A percentile compares a stretch with the other conserved stretches of the same genome.
These are phyloP conservation scores for Drosophila tsacasi DNA, from an alignment of 1,140 invertebrate genomes.

Conservation along the genomic window DNA sequence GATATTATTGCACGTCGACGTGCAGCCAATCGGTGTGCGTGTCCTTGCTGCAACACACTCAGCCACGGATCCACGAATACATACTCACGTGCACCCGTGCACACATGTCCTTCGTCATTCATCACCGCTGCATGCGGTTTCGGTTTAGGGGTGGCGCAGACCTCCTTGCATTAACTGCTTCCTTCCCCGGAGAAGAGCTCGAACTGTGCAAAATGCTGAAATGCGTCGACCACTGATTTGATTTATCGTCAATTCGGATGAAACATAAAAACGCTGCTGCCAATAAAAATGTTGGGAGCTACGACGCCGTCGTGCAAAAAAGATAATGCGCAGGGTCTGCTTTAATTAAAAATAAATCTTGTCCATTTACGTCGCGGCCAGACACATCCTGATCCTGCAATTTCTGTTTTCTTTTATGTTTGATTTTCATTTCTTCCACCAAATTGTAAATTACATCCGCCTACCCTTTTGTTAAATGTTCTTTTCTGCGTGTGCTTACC, in stretches of 20 bases:
- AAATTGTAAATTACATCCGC: slow-evolving; percentile 83
- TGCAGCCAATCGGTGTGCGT: slow-evolving; percentile 78
- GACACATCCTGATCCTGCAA: slow-evolving; percentile 61
- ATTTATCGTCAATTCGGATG: slow-evolving; percentile 75
- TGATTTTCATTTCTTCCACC: slow-evolving; percentile 57
- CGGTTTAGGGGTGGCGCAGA: slow-evolving; percentile 71
- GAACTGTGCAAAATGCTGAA: slow-evolving; percentile 54
- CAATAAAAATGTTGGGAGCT: slow-evolving; percentile 66
- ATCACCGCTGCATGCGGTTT: slow-evolving; percentile 69
- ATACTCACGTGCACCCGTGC: slow-evolving; percentile 11
- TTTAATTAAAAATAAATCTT: slow-evolving; percentile 84
- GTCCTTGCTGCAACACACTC: slow-evolving; percentile 41
- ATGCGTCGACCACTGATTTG: slow-evolving; percentile 67
- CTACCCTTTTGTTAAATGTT: slow-evolving; percentile 69
- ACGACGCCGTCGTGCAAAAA: slow-evolving; percentile 27
- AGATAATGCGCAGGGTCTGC: slow-evolving; percentile 73
- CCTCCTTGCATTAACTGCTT: slow-evolving; percentile 34
- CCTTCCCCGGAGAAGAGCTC: slow-evolving; percentile 28
- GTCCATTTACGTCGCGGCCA: slow-evolving; percentile 75
- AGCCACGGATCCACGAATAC: slow-evolving; percentile 10
- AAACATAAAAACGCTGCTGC: slow-evolving; percentile 73
- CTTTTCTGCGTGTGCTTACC: slow-evolving; percentile 39
- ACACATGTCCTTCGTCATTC: slow-evolving; percentile 74
- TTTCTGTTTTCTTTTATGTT: slow-evolving; percentile 60
- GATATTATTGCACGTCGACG: slow-evolving; percentile 79